phyloP scores from a whole-genome alignment of 2,888 invertebrate species.

The Philopedon plagiatum region DNA sequence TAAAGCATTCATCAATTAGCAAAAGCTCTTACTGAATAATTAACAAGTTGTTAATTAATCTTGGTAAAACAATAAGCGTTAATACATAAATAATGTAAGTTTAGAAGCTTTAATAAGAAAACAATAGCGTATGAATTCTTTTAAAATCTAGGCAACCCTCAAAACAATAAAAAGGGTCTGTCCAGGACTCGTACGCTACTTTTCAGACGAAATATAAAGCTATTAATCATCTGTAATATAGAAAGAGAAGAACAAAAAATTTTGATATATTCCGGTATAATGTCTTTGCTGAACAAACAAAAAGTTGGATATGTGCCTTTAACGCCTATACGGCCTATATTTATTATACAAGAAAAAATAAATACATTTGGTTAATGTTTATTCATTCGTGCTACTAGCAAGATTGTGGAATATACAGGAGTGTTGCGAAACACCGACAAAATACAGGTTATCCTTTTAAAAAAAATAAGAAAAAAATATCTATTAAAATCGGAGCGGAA shows the following conservation, averaged over 20 bases:
- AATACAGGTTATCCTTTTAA: too few species aligned
- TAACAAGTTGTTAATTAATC: too few species aligned
- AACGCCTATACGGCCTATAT: not conserved
- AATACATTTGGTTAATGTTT: not conserved
- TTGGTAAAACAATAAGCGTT: too few species aligned
- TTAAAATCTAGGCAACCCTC: slow-evolving; percentile 4
- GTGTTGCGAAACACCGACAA: too few species aligned
- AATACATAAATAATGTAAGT: too few species aligned
- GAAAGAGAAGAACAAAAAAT: slow-evolving; percentile 8
- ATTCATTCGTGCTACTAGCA: too few species aligned
- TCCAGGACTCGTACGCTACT: not conserved
- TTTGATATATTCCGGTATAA: slow-evolving; percentile 8
- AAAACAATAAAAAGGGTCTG: not conserved
- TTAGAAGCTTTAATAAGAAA: not conserved
- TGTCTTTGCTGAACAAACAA: slow-evolving; percentile 8
- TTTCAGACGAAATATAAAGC: slow-evolving; percentile 12
- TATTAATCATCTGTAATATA: slow-evolving; percentile 9
- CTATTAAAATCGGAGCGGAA: too few species aligned
- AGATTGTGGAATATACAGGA: too few species aligned
- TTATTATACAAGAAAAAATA: not conserved
- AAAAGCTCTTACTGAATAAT: too few species aligned
- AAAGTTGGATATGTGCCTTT: not conserved
- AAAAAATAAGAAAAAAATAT: too few species aligned
- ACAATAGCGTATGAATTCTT: not conserved
- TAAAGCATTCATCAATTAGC: too few species aligned